Base-by-base conservation (phyloP, 1,140 invertebrate genomes). In the Macrobrachium rosenbergii region DNA sequence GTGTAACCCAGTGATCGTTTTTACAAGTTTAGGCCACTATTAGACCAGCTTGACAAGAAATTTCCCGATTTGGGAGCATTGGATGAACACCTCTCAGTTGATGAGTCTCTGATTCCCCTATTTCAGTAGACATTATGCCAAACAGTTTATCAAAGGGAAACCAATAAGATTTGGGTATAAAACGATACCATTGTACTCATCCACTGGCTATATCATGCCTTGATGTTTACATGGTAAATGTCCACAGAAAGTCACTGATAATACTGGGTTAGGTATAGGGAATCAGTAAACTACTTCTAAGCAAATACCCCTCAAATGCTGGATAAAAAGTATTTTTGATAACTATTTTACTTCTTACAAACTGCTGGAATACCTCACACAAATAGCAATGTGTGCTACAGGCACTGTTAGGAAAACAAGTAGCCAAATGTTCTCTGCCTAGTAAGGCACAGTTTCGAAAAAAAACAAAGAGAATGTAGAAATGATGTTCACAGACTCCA, bases 251-350 rank as follows among this genome's bases (percentile, higher is more conserved):
- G n/a, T n/a, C n/a, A n/a, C n/a, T n/a, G n/a, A n/a, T n/a, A n/a
- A n/a, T n/a, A n/a, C n/a, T n/a, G n/a, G n/a, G n/a, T n/a, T n/a
- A n/a, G n/a, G n/a, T n/a, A n/a, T n/a, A n/a, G n/a, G 69, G 23
- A 17, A 23, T 17, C 69, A 17, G 69, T 73, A 28, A 73, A 17
- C 23, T 73, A 28, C 69, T 73, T 16, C n/a, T 12, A 73, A 28
- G 69, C 69, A 73, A 73, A 73, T 28, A 23, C 23, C 14, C 16
- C 69, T 17, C 16, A 16, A 73, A 73, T 73, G 69, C 69, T 17
- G 69, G 69, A 73, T 23, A 73, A 12, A 73, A 73, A 73, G 69
- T 73, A 73, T 73, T 73, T n/a, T n/a, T n/a, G n/a, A n/a, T n/a
- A n/a, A n/a, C n/a, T n/a, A n/a, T n/a, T n/a, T n/a, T n/a, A 73